A percentile compares a stretch with the other conserved stretches of the same genome.
Conservation (phyloP, 2,797 vertebrate species). For the Chloroceryle amazona region DNA sequence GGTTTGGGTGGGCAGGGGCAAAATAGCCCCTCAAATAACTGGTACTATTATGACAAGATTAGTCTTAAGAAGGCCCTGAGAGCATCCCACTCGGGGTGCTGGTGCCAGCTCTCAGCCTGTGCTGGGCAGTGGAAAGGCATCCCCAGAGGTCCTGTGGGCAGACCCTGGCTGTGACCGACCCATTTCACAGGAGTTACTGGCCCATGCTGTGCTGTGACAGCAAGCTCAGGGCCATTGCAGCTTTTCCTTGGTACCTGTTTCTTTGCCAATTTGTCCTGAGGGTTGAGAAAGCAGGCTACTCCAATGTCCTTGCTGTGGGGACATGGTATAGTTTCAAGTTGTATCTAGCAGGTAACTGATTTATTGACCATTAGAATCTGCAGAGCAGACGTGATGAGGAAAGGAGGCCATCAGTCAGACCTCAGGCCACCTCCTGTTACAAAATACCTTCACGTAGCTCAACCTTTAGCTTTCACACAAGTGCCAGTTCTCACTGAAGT, state of each 20-base stretch:
- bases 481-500: not conserved
- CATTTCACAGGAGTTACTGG: not conserved
- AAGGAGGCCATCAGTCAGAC: not conserved
- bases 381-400: not conserved
- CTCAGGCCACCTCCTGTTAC: not conserved
- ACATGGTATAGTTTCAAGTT: not conserved
- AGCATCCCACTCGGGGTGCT: rapidly evolving
- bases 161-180: not conserved
- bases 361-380: not conserved
- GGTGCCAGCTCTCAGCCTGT: not conserved
- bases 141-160: not conserved
- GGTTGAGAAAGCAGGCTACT: not conserved
- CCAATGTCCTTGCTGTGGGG: not conserved
- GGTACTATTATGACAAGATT: not conserved
- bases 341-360: not conserved
- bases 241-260: not conserved
- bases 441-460: not conserved
- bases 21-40: not conserved
- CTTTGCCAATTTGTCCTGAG: not conserved
- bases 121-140: not conserved
- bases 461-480: not conserved
- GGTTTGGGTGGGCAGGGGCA: not conserved
- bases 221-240: not conserved
- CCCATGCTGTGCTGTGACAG: rapidly evolving
- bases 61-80: not conserved